Conservation (phyloP, 2,888 invertebrate species). For the Trilocha varians region DNA sequence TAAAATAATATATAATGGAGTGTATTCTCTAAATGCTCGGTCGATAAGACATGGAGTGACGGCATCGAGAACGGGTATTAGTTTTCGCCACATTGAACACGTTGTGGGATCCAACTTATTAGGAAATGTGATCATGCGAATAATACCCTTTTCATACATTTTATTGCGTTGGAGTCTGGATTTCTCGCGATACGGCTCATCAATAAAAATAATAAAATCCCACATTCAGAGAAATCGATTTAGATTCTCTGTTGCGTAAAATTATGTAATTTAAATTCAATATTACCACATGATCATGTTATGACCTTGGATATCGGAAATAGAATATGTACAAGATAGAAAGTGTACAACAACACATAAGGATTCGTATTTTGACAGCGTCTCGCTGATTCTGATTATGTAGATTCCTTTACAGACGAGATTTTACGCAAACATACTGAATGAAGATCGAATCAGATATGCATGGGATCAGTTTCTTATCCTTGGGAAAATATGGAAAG, state of each 20-base stretch:
- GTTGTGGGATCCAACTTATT: constrained; percentile 69
- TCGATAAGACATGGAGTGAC: constrained; percentile 40
- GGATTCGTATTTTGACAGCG: constrained; percentile 47
- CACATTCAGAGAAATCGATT: constrained; percentile 8
- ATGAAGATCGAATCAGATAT: constrained; percentile 64
- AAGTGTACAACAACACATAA: constrained; percentile 23
- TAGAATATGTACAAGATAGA: neutral
- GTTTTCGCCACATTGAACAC: constrained; percentile 63
- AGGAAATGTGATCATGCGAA: constrained; percentile 69
- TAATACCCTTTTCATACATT: constrained; percentile 66
- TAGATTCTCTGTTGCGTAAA: constrained; percentile 1
- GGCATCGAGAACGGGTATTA: constrained; percentile 44
- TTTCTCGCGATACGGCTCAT: constrained; percentile 43
- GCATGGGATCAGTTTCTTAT: constrained; percentile 61
- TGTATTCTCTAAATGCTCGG: constrained; percentile 38
- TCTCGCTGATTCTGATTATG: constrained; percentile 62
- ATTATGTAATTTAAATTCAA: neutral
- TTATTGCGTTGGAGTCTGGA: constrained; percentile 60
- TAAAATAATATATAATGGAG: constrained; percentile 36
- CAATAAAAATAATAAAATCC: constrained; percentile 9
- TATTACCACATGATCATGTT: neutral
- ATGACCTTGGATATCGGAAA: constrained; percentile 6
- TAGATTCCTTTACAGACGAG: constrained; percentile 53
- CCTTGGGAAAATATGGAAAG: constrained; percentile 44
- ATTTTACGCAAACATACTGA: constrained; percentile 61